phyloP scores from a whole-genome alignment of 2,888 invertebrate species.

The Caenorhabditis uteleia region DNA sequence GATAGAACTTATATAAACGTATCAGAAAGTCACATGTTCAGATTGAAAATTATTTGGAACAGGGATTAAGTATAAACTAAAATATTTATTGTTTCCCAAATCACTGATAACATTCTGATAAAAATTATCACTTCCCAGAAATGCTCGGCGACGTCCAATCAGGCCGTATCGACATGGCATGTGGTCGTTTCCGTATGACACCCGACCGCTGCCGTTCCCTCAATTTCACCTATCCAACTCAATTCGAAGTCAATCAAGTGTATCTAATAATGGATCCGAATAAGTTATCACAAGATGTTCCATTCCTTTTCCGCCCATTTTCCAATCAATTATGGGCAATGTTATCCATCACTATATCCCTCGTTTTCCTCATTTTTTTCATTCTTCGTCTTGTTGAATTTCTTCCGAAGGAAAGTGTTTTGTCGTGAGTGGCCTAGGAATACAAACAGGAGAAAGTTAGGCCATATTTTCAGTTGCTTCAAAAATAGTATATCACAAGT shows the following conservation, averaged over 20 bases:
- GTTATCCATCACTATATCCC: slow-evolving; percentile 12
- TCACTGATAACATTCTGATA: no score
- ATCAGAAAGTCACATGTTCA: no score
- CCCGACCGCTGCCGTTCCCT: slow-evolving; percentile 22
- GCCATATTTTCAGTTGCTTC: slow-evolving; percentile 31
- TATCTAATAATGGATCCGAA: slow-evolving; percentile 33
- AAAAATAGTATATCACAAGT: slow-evolving; percentile 25
- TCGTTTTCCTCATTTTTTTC: slow-evolving; percentile 28
- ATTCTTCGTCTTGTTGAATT: slow-evolving; percentile 27
- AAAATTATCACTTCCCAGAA: slow-evolving; percentile 11
- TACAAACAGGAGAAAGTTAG: neutral
- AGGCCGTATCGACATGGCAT: slow-evolving; percentile 33
- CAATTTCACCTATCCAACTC: slow-evolving; percentile 36
- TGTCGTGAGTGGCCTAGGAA: neutral
- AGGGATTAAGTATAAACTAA: no score
- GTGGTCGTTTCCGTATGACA: slow-evolving; percentile 39
- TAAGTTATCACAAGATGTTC: slow-evolving; percentile 24
- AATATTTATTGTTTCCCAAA: no score
- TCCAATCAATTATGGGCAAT: slow-evolving; percentile 25
- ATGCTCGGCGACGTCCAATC: slow-evolving; percentile 37
- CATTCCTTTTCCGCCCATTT: slow-evolving; percentile 35
- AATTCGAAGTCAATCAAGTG: slow-evolving; percentile 32
- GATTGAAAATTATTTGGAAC: no score
- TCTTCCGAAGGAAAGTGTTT: neutral
- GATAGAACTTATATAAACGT: no score